Percentiles rank a stretch among this genome's conserved stretches.
These are phyloP conservation scores for Heliconius aoede DNA, from an alignment of 2,888 invertebrate species.

Conservation along the genomic window DNA sequence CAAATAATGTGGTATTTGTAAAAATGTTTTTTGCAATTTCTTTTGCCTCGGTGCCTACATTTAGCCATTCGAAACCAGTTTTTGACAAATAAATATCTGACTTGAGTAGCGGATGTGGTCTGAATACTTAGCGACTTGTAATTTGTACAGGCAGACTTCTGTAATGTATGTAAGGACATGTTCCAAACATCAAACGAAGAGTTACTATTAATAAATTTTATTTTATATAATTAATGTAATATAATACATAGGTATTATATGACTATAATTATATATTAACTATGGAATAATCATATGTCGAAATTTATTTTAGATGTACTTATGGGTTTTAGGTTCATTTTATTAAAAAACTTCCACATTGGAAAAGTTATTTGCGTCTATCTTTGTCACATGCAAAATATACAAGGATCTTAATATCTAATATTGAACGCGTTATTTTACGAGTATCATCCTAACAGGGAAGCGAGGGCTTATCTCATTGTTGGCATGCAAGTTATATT, in stretches of 20 bases:
- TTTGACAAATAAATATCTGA: constrained; percentile 32
- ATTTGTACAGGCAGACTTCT: not conserved
- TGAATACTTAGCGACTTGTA: constrained; percentile 18
- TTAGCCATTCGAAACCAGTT: constrained; percentile 31
- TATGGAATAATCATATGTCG: too few relatives aligned
- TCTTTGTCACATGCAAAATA: not conserved
- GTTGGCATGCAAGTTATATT: constrained; percentile 17
- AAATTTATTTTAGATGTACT: too few relatives aligned
- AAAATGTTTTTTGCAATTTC: constrained; percentile 29
- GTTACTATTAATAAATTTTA: not conserved
- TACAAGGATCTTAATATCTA: not conserved
- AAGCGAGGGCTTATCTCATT: not conserved
- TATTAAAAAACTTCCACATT: too few relatives aligned
- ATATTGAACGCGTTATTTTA: not conserved
- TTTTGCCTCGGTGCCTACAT: constrained; percentile 22
- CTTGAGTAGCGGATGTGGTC: constrained; percentile 38
- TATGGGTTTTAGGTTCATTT: too few relatives aligned
- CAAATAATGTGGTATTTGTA: not conserved
- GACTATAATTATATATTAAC: too few relatives aligned
- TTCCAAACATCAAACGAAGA: not conserved
- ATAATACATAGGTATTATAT: too few relatives aligned
- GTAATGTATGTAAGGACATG: not conserved
- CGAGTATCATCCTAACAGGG: not conserved
- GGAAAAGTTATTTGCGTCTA: too few relatives aligned
- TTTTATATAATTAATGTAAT: too few relatives aligned